Evolutionary conservation across 2,888 invertebrate genomes (phyloP).

Genomic region (Octonoba sinensis): DNA sequence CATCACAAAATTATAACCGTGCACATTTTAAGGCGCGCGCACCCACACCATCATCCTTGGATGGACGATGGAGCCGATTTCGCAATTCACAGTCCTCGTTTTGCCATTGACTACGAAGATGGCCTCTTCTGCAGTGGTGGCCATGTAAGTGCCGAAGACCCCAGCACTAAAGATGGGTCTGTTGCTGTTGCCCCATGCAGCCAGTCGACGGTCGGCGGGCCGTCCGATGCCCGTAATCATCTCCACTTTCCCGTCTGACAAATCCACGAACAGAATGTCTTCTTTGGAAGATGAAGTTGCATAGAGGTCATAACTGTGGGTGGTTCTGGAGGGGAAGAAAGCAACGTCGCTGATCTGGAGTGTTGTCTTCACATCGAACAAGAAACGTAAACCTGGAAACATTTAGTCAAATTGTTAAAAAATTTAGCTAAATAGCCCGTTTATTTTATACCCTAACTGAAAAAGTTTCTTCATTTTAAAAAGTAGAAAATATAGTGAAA

Average conservation of each 20-base stretch:
- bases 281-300: conserved; percentile 81
- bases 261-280: conserved; percentile 80
- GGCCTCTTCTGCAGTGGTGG: conserved; percentile 80
- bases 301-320: conserved; percentile 81
- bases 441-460: too few relatives aligned
- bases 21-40: conserved; percentile 67
- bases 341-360: conserved; percentile 81
- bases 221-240: conserved; percentile 80
- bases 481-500: too few relatives aligned
- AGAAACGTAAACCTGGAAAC: conserved; percentile 76
- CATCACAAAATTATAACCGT: too few relatives aligned
- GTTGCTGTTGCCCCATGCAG: conserved; percentile 77
- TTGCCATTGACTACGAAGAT: conserved; percentile 81
- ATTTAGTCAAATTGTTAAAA: conserved; percentile 7
- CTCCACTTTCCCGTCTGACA: conserved; percentile 82
- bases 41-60: conserved; percentile 79
- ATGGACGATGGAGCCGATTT: conserved; percentile 79
- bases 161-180: conserved; percentile 74
- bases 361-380: conserved; percentile 82
- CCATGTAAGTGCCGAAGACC: conserved; percentile 81
- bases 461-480: too few relatives aligned
- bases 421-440: too few relatives aligned
- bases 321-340: conserved; percentile 80
- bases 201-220: conserved; percentile 30
- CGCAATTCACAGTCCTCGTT: conserved; percentile 81